Percentiles rank a stretch among this genome's conserved stretches.
Conservation (phyloP, 2,888 invertebrate species). For the Drosophila neotestacea region DNA sequence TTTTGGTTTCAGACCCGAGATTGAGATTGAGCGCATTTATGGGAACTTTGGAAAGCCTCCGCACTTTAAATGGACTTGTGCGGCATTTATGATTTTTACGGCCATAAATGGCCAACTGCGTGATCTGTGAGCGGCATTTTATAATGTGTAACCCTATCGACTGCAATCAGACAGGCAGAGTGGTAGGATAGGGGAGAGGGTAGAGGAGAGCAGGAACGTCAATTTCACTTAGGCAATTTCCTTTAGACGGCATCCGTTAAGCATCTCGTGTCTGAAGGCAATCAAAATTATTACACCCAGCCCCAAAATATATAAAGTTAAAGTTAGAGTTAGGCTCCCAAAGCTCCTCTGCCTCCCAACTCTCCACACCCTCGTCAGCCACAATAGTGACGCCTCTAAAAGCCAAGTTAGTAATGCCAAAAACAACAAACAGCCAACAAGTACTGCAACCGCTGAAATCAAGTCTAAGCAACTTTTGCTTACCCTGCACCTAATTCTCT, state of each 20-base stretch:
- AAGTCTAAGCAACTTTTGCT: background rate
- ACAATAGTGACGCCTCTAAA: conserved; percentile 50
- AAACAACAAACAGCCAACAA: conserved; percentile 21
- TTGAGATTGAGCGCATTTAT: conserved; percentile 62
- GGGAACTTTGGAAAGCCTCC: conserved; percentile 42
- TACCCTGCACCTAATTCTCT: conserved; percentile 2
- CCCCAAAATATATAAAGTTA: conserved; percentile 14
- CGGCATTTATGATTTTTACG: conserved; percentile 52
- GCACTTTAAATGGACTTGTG: conserved; percentile 43
- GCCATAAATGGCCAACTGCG: conserved; percentile 51
- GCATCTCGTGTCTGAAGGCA: conserved; percentile 77
- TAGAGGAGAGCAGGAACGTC: conserved; percentile 21
- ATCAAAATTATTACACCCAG: conserved; percentile 75
- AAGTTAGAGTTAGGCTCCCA: background rate
- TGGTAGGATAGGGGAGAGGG: background rate
- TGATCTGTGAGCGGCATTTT: conserved; percentile 46
- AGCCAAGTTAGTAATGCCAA: conserved; percentile 35
- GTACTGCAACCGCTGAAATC: background rate
- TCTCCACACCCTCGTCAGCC: conserved; percentile 11
- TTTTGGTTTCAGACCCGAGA: conserved; percentile 25
- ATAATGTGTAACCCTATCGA: conserved; percentile 42
- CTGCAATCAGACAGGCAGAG: background rate
- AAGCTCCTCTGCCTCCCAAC: background rate
- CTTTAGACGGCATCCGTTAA: conserved; percentile 47
- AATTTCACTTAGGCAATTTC: conserved; percentile 67